Evolutionary conservation across 1,140 invertebrate species (phyloP).

Genomic region (Zaprionus davidi): DNA sequence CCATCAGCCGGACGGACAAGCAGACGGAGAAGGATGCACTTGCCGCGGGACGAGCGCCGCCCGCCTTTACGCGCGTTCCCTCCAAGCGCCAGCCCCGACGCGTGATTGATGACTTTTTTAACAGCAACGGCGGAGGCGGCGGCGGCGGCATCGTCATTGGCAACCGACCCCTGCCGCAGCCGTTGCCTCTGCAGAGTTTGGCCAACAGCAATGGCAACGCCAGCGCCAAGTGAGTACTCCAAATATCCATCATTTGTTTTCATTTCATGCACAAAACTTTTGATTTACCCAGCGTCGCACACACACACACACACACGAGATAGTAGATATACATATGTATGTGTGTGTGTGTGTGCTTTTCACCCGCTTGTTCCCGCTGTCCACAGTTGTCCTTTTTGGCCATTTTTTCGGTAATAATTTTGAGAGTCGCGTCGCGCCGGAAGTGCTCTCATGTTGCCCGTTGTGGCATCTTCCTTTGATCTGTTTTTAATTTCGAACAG

Average conservation of each 20-base stretch:
- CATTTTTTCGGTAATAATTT: constrained; percentile 72
- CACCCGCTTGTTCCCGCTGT: constrained; percentile 53
- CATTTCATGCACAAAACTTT: constrained; percentile 79
- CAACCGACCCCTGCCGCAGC: constrained; percentile 65
- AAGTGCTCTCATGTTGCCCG: constrained; percentile 74
- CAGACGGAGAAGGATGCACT: constrained; percentile 87
- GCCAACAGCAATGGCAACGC: constrained; percentile 49
- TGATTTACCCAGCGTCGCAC: constrained; percentile 67
- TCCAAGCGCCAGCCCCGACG: constrained; percentile 93
- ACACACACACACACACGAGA: not conserved
- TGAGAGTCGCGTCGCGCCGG: constrained; percentile 55
- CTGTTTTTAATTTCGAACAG: constrained; percentile 78
- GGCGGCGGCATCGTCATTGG: constrained; percentile 46
- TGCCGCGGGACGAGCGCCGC: constrained; percentile 88
- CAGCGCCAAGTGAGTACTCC: constrained; percentile 72
- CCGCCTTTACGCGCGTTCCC: constrained; percentile 94
- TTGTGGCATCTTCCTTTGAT: constrained; percentile 72
- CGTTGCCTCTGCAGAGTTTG: constrained; percentile 55
- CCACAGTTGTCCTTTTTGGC: constrained; percentile 59
- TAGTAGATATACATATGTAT: constrained; percentile 3
- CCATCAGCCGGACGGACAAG: constrained; percentile 88
- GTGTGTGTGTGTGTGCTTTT: constrained; percentile 19
- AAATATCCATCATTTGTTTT: constrained; percentile 80
- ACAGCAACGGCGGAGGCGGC: constrained; percentile 84
- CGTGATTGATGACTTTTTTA: constrained; percentile 88